These are phyloP conservation scores for Chelon labrosus DNA, from an alignment of 2,797 vertebrate species.

Conservation along the genomic window DNA sequence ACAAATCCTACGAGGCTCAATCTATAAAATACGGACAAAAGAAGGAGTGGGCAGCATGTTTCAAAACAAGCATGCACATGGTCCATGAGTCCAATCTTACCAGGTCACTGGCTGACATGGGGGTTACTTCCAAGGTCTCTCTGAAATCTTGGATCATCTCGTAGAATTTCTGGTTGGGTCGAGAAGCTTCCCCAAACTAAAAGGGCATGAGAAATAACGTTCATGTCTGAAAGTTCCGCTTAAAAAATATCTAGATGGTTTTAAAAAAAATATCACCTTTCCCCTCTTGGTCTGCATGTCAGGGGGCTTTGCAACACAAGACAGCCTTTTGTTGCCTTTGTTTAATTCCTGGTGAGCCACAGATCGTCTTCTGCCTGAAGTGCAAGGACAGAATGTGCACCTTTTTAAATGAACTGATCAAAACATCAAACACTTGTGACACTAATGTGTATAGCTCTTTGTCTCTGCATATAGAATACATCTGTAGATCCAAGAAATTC, in stretches of 20 bases:
- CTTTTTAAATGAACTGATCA: neutral
- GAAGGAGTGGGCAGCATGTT: neutral
- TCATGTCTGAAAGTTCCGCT: neutral
- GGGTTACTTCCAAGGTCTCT: conserved; percentile 88
- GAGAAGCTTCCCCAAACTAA: conserved; percentile 88
- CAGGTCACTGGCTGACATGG: conserved; percentile 83
- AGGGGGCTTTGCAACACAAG: conserved; percentile 83
- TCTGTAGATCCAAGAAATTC: neutral
- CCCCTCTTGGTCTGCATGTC: conserved; percentile 88
- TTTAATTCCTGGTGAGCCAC: conserved; percentile 86
- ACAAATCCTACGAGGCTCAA: conserved; percentile 91
- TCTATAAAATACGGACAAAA: conserved; percentile 71
- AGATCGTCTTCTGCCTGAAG: conserved; percentile 87
- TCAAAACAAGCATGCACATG: neutral
- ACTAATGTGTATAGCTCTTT: neutral
- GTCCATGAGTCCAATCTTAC: conserved; percentile 79
- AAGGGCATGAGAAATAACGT: neutral
- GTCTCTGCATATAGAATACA: neutral
- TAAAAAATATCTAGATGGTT: neutral
- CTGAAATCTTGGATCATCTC: conserved; percentile 95
- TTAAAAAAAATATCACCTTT: conserved; percentile 81
- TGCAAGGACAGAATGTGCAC: neutral
- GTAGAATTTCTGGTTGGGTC: conserved; percentile 94
- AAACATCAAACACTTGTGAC: neutral
- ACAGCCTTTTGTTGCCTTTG: conserved; percentile 90